Conservation (phyloP, 64 coral and sea anemone species). For the Platygyra sinensis region DNA sequence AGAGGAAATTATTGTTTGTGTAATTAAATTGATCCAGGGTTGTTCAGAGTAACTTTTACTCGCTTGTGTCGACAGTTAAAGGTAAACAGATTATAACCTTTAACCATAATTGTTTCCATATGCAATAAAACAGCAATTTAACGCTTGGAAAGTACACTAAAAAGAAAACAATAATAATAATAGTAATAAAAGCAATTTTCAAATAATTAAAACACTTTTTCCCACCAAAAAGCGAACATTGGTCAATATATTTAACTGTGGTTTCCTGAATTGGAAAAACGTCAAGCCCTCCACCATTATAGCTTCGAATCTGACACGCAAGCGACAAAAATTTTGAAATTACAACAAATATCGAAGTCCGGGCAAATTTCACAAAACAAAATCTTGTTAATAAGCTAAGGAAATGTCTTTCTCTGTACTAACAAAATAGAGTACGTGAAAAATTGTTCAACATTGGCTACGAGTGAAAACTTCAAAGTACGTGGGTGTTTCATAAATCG, state of each 20-base stretch:
- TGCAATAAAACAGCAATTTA: background rate
- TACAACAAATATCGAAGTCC: background rate
- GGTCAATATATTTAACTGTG: background rate
- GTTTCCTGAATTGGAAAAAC: background rate
- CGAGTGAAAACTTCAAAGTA: background rate
- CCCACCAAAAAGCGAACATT: background rate
- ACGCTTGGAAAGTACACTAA: background rate
- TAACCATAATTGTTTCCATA: background rate
- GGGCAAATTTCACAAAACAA: background rate
- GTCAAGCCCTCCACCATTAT: background rate
- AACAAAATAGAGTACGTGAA: background rate
- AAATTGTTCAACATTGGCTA: background rate
- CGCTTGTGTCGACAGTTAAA: background rate
- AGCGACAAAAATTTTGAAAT: background rate
- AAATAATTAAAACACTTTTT: background rate
- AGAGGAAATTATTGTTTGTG: background rate
- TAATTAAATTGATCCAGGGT: background rate
- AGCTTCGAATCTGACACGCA: background rate
- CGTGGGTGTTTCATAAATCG: background rate
- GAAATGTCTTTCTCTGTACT: background rate
- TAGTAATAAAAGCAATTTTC: background rate
- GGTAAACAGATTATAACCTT: background rate
- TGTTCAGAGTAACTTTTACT: background rate
- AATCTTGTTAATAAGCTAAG: background rate
- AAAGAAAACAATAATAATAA: background rate